Percentiles rank a stretch among this genome's conserved stretches.
Evolutionary conservation across 2,888 invertebrate species (phyloP).

Genomic region (Lingula anatina): DNA sequence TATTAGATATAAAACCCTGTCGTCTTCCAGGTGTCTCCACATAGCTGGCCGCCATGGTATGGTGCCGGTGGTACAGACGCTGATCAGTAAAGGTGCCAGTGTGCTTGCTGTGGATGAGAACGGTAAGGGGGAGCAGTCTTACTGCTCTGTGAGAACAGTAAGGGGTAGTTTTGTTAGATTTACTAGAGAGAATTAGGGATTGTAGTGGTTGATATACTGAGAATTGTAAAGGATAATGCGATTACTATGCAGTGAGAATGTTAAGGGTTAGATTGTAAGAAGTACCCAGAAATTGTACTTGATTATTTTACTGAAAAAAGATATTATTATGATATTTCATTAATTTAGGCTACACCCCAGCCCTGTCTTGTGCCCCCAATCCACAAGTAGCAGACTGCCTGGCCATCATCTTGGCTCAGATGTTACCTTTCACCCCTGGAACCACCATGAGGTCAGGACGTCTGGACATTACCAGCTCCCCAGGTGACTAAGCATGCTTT

Average conservation of each 20-base stretch:
- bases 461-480: constrained; percentile 16
- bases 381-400: constrained; percentile 62
- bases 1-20: no score
- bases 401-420: constrained; percentile 56
- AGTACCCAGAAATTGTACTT: no score
- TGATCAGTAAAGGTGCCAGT: constrained; percentile 60
- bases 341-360: constrained; percentile 61
- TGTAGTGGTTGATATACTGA: no score
- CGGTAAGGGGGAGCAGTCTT: no score
- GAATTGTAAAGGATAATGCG: no score
- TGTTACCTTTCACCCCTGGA: constrained; percentile 35
- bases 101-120: constrained; percentile 59
- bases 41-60: constrained; percentile 62
- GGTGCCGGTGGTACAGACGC: constrained; percentile 59
- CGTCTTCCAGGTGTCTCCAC: constrained; percentile 58
- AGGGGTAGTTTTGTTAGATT: no score
- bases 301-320: no score
- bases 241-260: no score
- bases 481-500: constrained; percentile 17
- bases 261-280: no score
- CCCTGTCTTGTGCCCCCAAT: constrained; percentile 62
- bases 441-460: constrained; percentile 10
- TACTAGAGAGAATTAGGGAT: no score
- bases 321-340: no score
- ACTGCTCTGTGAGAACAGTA: no score